phyloP scores from a whole-genome alignment of 1,140 invertebrate species.

The Proctacanthus coquilletti region DNA sequence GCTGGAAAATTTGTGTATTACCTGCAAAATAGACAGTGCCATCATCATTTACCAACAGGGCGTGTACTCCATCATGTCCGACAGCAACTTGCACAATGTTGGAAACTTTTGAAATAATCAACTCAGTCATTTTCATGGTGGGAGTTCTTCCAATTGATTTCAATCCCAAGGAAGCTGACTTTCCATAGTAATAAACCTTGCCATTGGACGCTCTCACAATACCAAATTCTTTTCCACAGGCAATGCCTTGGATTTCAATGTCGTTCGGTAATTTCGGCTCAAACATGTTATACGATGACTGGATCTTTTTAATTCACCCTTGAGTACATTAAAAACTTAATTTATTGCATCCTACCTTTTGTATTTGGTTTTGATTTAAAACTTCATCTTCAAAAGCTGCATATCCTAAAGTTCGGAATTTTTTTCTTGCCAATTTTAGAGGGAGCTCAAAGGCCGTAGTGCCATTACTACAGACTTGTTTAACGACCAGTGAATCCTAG shows the following conservation, averaged over 20 bases:
- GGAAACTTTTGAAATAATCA: slow-evolving; percentile 56
- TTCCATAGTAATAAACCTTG: slow-evolving; percentile 65
- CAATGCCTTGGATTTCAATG: slow-evolving; percentile 19
- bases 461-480: slow-evolving; percentile 20
- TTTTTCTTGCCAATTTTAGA: slow-evolving; percentile 64
- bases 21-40: slow-evolving; percentile 73
- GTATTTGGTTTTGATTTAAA: slow-evolving; percentile 29
- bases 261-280: slow-evolving; percentile 26
- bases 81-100: slow-evolving; percentile 65
- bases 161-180: slow-evolving; percentile 41
- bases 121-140: slow-evolving; percentile 56
- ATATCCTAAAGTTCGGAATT: slow-evolving; percentile 59
- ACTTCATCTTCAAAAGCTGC: slow-evolving; percentile 54
- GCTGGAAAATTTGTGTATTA: too few species aligned
- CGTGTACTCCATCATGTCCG: slow-evolving; percentile 88
- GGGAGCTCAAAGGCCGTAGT: slow-evolving; percentile 47
- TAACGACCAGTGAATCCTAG: slow-evolving; percentile 25
- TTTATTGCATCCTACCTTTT: slow-evolving; percentile 9
- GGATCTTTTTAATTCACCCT: slow-evolving; percentile 11
- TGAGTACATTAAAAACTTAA: not conserved
- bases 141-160: slow-evolving; percentile 32
- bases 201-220: slow-evolving; percentile 57
- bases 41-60: slow-evolving; percentile 74
- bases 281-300: slow-evolving; percentile 27
- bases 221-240: slow-evolving; percentile 70